Percentiles rank a stretch among this genome's conserved stretches.
phyloP scores from a whole-genome alignment of 2,888 invertebrate genomes.

The Plagodis dolabraria region DNA sequence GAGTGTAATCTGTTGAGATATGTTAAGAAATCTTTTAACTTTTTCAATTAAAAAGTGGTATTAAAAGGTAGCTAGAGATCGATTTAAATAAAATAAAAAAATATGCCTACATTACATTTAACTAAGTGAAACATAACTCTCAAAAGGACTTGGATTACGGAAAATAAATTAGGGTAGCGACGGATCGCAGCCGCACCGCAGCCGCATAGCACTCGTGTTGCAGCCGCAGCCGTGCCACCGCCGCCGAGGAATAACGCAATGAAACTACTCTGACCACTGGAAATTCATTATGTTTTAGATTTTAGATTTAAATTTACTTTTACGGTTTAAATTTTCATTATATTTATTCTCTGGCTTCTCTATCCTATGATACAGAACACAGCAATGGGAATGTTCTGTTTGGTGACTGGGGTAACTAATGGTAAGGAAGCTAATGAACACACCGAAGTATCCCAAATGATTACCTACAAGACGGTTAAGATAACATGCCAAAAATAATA shows the following conservation, averaged over 20 bases:
- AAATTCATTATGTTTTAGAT: constrained; percentile 12
- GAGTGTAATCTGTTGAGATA: no score
- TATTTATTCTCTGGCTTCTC: neutral
- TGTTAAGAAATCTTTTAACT: no score
- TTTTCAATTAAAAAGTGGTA: no score
- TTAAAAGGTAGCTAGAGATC: no score
- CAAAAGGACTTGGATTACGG: constrained; percentile 3
- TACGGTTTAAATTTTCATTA: constrained; percentile 1
- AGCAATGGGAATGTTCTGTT: no score
- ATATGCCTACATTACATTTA: neutral
- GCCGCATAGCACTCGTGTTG: constrained; percentile 3
- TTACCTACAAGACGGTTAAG: no score
- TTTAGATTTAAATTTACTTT: constrained; percentile 10
- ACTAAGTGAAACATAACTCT: neutral
- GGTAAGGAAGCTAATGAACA: no score
- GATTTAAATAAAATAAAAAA: neutral
- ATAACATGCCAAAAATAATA: no score
- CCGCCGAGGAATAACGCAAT: constrained; percentile 7
- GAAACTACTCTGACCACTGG: constrained; percentile 13
- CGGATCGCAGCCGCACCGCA: neutral
- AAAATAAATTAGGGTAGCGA: constrained; percentile 11
- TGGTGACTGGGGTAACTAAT: no score
- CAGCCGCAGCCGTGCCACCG: constrained; percentile 1
- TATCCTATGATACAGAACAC: no score
- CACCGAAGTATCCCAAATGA: no score